Base-by-base conservation (phyloP, 2,113 vertebrate genomes). In the Pantherophis guttatus region DNA sequence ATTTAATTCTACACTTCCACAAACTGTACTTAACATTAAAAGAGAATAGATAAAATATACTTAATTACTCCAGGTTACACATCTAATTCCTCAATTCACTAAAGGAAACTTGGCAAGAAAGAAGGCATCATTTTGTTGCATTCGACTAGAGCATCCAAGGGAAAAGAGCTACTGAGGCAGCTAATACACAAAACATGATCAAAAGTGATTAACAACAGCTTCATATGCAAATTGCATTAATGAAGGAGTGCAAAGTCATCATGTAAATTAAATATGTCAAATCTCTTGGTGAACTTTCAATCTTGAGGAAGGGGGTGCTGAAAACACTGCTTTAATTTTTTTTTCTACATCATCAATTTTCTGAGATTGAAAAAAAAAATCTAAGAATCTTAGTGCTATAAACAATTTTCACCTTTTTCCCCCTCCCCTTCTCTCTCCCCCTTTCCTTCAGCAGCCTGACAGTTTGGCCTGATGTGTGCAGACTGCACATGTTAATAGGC, bases 221-320 rank as follows among this genome's bases (percentile, higher is more conserved):
- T 98, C 98, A 98, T 98, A 98, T 98, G 98, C 98, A 98, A 98
- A 98, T 98, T 98, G 98, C 98, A 98, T 98, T 99, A 99, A 99
- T 99, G 98, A 99, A 98, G 98, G 98, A 98, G 98, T 98, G 99
- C 98, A 98, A 98, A 99, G 98, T 99, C 98, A 99, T 99, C 98
- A 98, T 99, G 98, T 98, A 99, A 99, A 99, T 99, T 99, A 99
- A 99, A 99, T 98, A 98, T 98, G 98, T 99, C 98, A 99, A 99
- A 99, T 99, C 98, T 99, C 98, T 98, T 97, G 98, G 98, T 99
- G 98, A 98, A 98, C 98, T 99, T 98, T 98, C 98, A 98, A 98
- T 99, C 98, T 98, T 98, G 98, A 98, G 98, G 81, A 98, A 98
- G 97, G 97, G 94, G 97, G 90, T 33, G 90, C 33, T 87, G 98